These are phyloP conservation scores for Caenorhabditis sp. DNA, from an alignment of 2,888 invertebrate genomes.

Conservation along the genomic window DNA sequence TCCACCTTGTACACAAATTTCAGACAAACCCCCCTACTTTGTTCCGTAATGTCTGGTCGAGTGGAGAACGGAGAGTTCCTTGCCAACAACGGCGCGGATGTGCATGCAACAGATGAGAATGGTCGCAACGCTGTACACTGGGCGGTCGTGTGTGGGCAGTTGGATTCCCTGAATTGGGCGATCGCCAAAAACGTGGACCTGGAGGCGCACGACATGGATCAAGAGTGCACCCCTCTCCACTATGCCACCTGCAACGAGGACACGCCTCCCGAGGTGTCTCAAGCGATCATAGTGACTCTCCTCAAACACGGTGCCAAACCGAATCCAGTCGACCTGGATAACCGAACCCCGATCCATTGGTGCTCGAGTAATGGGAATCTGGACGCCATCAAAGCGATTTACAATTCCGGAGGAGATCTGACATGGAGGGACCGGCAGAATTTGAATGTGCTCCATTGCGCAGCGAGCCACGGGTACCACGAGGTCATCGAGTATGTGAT, in stretches of 20 bases:
- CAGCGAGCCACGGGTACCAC: conserved; percentile 95
- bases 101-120: conserved; percentile 93
- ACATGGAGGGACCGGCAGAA: conserved; percentile 94
- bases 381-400: conserved; percentile 92
- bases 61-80: conserved; percentile 91
- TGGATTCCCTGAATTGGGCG: conserved; percentile 73
- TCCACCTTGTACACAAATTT: background rate
- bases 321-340: conserved; percentile 93
- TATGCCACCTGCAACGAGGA: conserved; percentile 93
- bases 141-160: conserved; percentile 89
- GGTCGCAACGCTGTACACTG: conserved; percentile 97
- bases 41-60: conserved; percentile 95
- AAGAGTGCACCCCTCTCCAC: conserved; percentile 96
- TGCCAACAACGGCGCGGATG: conserved; percentile 91
- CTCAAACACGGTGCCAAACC: conserved; percentile 88
- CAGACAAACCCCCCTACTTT: conserved; percentile 92
- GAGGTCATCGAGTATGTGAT: conserved; percentile 85
- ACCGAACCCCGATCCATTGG: conserved; percentile 95
- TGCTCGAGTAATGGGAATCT: conserved; percentile 97
- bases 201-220: conserved; percentile 83
- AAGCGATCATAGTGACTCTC: conserved; percentile 76
- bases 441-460: conserved; percentile 96
- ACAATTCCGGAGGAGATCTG: conserved; percentile 91
- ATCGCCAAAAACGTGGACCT: conserved; percentile 72
- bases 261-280: conserved; percentile 68